Evolutionary conservation across 2,888 invertebrate genomes (phyloP).

Genomic region (Ceraclea dissimilis): DNA sequence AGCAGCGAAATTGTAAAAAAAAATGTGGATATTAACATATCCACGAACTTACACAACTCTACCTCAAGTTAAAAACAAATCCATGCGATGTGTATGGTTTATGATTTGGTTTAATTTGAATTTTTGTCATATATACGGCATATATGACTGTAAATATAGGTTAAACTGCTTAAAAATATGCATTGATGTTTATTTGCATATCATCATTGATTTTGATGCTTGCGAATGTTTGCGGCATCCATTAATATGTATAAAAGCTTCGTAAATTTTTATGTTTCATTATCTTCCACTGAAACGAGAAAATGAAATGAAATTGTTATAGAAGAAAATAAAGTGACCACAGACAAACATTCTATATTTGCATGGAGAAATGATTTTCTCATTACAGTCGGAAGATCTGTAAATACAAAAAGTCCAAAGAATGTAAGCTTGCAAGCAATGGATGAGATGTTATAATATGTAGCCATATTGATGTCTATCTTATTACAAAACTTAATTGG

Average conservation of each 20-base stretch:
- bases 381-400: too few species aligned
- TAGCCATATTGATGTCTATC: too few species aligned
- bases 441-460: too few species aligned
- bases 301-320: too few species aligned
- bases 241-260: not conserved
- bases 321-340: too few species aligned
- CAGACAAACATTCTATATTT: too few species aligned
- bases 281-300: too few species aligned
- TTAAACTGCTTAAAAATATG: not conserved
- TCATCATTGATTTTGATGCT: not conserved
- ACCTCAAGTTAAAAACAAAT: slow-evolving; percentile 15
- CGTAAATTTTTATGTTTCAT: too few species aligned
- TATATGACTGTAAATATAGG: slow-evolving; percentile 14
- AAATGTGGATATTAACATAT: not conserved
- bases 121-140: slow-evolving; percentile 6
- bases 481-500: not conserved
- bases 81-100: slow-evolving; percentile 8
- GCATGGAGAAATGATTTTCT: too few species aligned
- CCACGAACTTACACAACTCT: slow-evolving; percentile 3
- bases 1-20: not conserved
- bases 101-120: slow-evolving; percentile 13
- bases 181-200: not conserved
- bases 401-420: too few species aligned
- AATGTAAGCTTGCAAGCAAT: too few species aligned
- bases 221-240: not conserved